Evolutionary conservation across 2,888 invertebrate species (phyloP), one percentile per base, ranked within the genome.

Genomic region (Carpatolechia fugitivella): DNA sequence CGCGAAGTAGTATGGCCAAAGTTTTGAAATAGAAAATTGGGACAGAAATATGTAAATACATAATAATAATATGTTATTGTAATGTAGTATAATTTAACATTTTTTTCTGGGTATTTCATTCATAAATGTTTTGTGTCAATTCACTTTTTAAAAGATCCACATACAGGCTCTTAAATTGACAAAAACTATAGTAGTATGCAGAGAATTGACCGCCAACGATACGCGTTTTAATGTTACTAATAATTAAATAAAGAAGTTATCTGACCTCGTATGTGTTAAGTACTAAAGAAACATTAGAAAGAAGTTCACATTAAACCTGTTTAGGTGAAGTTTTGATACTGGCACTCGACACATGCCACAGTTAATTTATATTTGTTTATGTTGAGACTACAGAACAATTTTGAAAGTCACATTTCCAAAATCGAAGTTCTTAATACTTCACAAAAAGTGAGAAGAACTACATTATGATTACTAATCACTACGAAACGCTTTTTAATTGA

Each of bases 1-100:
- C 74, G 76, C 64, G 76, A 83, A 78, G 65, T 77, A 78, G 64
- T 72, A 78, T 82, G 79, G 74, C 76, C 70, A 74, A 74, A 73
- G 72, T 72, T 70, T 74, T 70, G 52, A 67, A 70, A 66, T 70
- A 80, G 76, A 79, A 82, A 85, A 80, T 72, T 65, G 71, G 78
- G 78, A 82, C 74, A 78, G 68, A 74, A 59, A 18, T 50, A 52
- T 38, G 55, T 60, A 44, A 13, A 57, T 33, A 51, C 69, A 67
- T 71, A 65, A n/a, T n/a, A n/a, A n/a, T n/a, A 63, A 61, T 57
- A 60, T 63, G 61, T 65, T 58, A 61, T 60, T 57, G 63, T 68
- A 65, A 66, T 65, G 6, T 24, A 24, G 3, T 4, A 24, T 67
- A 66, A 62, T 64, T 63, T 70, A 69, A 65, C 64, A 68, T 68